Base-by-base conservation (phyloP, 2,888 invertebrate genomes). In the Sinhomidia bicolor region DNA sequence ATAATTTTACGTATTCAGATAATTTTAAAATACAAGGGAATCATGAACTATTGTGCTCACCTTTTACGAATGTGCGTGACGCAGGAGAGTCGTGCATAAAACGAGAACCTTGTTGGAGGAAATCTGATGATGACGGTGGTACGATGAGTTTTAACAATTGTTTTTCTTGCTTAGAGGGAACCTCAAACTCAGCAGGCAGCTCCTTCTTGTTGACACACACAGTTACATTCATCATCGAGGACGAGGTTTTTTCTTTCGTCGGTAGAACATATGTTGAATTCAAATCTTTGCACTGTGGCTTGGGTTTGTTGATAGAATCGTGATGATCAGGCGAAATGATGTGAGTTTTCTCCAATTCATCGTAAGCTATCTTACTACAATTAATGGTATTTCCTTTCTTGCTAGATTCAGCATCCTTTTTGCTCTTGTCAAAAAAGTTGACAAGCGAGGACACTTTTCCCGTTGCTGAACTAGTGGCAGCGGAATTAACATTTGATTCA, bases 191-290 rank as follows among this genome's bases (percentile, higher is more conserved):
- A 44, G 41, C 1, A 62, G 6, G 26, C 17, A 60, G 1, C 23
- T 0, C 74, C 26, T 85, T 79, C 44, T 86, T 86, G n/a, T n/a
- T n/a, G n/a, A 87, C 44, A n/a, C 87, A 82, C 0, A 87, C 76
- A n/a, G 87, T 87, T 0, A 87, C 82, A 71, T 87, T 87, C 78
- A 88, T 41, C n/a, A 36, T 9, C 9, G 88, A 78, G 5, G 80
- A 14, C 3, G 68, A 32, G 26, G 36, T 79, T 14, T 26, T 10
- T 47, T 81, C 76, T 20, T 54, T 80, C 0, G 20, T 47, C 17
- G 83, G 88, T 54, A 88, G 54, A 57, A 76, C 65, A 51, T 78
- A 88, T 12, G 88, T 88, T 12, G 83, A 60, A 57, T 88, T 88
- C 12, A 74, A 47, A 82, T 82, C 65, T 26, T 51, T 65, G 36